Conservation (phyloP, 2,797 vertebrate genomes). For the Typhlichthys eigenmanni region DNA sequence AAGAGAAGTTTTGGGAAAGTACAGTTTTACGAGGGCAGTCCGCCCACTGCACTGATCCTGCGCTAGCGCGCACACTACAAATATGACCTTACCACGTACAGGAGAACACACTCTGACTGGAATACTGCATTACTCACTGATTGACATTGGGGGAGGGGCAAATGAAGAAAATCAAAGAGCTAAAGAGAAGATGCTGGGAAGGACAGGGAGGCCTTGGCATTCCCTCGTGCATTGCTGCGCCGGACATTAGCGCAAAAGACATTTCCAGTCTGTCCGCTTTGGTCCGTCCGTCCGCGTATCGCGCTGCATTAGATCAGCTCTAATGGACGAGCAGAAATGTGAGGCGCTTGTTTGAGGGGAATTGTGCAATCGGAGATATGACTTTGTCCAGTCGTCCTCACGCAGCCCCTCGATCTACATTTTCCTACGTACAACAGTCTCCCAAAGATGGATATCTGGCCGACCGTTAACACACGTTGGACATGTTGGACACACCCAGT, state of each 20-base stretch:
- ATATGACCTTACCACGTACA: constrained; percentile 30
- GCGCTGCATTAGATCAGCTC: constrained; percentile 24
- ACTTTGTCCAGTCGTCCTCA: constrained; percentile 25
- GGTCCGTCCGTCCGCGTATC: constrained; percentile 36
- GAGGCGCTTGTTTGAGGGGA: constrained; percentile 40
- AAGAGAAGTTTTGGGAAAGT: no score
- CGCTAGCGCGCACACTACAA: no score
- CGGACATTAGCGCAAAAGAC: constrained; percentile 35
- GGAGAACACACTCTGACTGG: constrained; percentile 44
- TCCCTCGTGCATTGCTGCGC: constrained; percentile 23
- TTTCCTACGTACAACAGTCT: constrained; percentile 40
- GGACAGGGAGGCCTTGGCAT: constrained; percentile 11
- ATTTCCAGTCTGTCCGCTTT: constrained; percentile 40
- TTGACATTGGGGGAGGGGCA: constrained; percentile 9
- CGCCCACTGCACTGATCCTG: no score
- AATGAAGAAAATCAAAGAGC: constrained; percentile 33
- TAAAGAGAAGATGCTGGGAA: constrained; percentile 59
- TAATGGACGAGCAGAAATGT: constrained; percentile 43
- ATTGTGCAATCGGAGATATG: constrained; percentile 48
- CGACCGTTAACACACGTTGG: neutral
- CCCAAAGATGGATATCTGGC: constrained; percentile 21
- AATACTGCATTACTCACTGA: constrained; percentile 44
- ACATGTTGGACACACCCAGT: no score
- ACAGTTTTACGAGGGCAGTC: no score
- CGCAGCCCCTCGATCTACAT: constrained; percentile 25